A percentile compares a stretch with the other conserved stretches of the same genome.
These are phyloP conservation scores for Pterophyllum scalare DNA, from an alignment of 2,113 vertebrate genomes.

Conservation along the genomic window DNA sequence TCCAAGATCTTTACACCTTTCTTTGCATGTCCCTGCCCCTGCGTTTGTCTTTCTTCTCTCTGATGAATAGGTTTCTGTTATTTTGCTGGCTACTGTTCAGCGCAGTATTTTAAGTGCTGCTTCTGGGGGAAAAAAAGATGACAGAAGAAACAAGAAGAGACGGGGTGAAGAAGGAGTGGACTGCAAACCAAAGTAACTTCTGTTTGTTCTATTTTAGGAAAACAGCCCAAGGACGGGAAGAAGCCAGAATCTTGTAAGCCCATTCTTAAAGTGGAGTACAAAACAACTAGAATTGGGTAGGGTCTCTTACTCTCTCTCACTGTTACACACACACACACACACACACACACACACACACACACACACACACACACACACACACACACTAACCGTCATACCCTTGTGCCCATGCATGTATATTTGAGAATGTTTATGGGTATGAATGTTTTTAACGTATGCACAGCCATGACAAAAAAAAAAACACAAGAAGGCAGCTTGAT, in stretches of 20 bases:
- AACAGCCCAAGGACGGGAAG: conserved; percentile 99
- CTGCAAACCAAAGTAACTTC: conserved; percentile 54
- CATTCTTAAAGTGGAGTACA: conserved; percentile 99
- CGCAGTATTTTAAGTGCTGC: conserved; percentile 49
- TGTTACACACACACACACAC: neutral
- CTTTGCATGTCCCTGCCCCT: conserved; percentile 29
- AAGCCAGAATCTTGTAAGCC: conserved; percentile 99
- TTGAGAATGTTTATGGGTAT: neutral
- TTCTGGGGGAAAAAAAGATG: conserved; percentile 18
- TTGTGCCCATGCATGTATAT: neutral
- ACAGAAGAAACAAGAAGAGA: conserved; percentile 26
- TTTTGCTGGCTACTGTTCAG: conserved; percentile 28
- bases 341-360: neutral
- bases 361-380: neutral
- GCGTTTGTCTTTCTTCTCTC: conserved; percentile 34
- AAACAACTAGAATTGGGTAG: conserved; percentile 95
- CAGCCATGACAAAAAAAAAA: neutral
- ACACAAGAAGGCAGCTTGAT: neutral
- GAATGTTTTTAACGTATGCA: neutral
- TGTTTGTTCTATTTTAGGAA: conserved; percentile 88
- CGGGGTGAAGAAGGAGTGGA: conserved; percentile 38
- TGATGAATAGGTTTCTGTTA: conserved; percentile 43
- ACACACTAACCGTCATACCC: no score
- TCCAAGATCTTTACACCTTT: conserved; percentile 18
- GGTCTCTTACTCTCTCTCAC: conserved; percentile 20